Base-by-base conservation (phyloP, 1,140 invertebrate species). In the Arion vulgaris region DNA sequence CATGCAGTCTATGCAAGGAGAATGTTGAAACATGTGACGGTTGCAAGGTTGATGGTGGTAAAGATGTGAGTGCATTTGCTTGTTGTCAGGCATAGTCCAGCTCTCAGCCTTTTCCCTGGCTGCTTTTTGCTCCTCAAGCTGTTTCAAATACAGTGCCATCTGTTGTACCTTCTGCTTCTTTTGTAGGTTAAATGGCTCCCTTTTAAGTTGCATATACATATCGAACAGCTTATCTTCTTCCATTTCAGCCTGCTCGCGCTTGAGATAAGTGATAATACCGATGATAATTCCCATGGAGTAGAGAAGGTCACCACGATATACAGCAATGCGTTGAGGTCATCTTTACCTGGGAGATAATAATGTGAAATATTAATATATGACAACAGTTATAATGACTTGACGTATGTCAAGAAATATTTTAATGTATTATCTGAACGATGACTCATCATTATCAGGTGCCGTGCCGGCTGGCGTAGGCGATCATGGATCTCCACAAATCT, bases 291-390 rank as follows among this genome's bases (percentile, higher is more conserved):
- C 90, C 53, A 89, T 81, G 9, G 90, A 90, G 81, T 91, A 91
- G 82, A 91, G 90, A 32, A 90, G 84, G 89, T 90, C 41, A 90
- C 87, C 0, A 91, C 88, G 28, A 91, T 91, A 78, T 91, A 91
- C 15, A 90, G 83, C n/a, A 91, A 41, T 17, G 90, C 90, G 39
- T 89, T 84, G 15, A 74, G 83, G 83, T 89, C 88, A 39, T 86
- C 83, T 41, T 87, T 79, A 19, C 51, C 79, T 68, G 36, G 38
- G 7, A 19, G 19, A 51, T 15, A 72, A 26, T 41, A 53, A 57
- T 57, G 53, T 15, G 23, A 19, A 15, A 45, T 15, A 45, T 45
- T 45, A 45, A 45, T n/a, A n/a, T n/a, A n/a, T n/a, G n/a, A n/a
- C n/a, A n/a, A n/a, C n/a, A n/a, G n/a, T n/a, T n/a, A n/a, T n/a